Conservation (phyloP, 2,113 vertebrate species). For the Argyrosomus japonicus region DNA sequence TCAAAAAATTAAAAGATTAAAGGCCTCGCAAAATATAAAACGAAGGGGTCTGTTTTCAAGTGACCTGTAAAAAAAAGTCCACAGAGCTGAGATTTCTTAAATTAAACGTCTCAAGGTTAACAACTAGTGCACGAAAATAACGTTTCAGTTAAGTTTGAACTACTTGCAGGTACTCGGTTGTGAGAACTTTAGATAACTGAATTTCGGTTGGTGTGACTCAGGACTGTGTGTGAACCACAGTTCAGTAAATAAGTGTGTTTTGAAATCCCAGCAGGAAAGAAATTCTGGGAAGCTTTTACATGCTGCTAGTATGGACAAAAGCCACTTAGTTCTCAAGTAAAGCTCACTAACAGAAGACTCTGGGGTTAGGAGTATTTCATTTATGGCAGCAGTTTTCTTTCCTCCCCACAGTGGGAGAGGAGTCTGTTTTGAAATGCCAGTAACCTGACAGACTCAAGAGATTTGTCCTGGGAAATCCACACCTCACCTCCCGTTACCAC, state of each 20-base stretch:
- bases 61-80: background rate
- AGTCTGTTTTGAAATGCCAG: slow-evolving; percentile 2
- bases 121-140: background rate
- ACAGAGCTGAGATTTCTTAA: background rate
- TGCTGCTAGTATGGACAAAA: background rate
- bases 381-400: background rate
- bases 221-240: background rate
- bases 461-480: background rate
- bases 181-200: no score
- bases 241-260: background rate
- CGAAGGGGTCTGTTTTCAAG: background rate
- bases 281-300: background rate
- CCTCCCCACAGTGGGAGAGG: background rate
- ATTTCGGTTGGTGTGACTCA: background rate
- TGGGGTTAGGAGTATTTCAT: background rate
- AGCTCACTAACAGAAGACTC: background rate
- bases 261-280: background rate
- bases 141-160: no score
- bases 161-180: background rate
- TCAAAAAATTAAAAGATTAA: background rate
- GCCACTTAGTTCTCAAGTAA: background rate
- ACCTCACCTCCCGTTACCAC: background rate
- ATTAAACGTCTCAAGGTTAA: background rate
- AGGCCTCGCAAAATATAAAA: background rate
- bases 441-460: background rate